A percentile compares a stretch with the other conserved stretches of the same genome.
Evolutionary conservation across 2,113 vertebrate genomes (phyloP).

Genomic region (Atractosteus spatula): DNA sequence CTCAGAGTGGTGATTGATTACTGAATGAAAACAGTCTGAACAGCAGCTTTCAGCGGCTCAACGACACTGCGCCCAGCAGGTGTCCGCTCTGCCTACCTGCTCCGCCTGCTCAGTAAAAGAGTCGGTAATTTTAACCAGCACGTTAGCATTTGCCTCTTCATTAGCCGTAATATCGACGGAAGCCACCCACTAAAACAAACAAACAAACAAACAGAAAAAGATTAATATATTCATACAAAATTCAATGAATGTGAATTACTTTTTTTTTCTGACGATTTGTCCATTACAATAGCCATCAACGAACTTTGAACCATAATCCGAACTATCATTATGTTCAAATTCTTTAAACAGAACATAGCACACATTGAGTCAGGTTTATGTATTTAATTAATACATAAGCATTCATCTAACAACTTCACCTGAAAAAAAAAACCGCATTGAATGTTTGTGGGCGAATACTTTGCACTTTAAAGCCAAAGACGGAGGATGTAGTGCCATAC

Average conservation of each 20-base stretch:
- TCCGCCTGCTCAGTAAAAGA: conserved; percentile 83
- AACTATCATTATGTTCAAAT: background rate
- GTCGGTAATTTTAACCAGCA: conserved; percentile 75
- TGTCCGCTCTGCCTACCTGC: conserved; percentile 67
- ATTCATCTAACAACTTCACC: background rate
- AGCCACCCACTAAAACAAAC: conserved; percentile 78
- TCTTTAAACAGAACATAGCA: background rate
- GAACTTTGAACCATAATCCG: background rate
- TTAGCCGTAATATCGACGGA: conserved; percentile 83
- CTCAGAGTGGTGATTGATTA: background rate
- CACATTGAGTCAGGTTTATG: background rate
- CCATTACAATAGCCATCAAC: background rate
- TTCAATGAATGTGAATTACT: background rate
- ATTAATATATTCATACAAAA: background rate
- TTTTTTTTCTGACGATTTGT: background rate
- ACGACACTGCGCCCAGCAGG: too few species aligned
- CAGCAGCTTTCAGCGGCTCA: too few species aligned
- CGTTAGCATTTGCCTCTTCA: conserved; percentile 77
- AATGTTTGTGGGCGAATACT: background rate
- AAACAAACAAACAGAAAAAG: background rate
- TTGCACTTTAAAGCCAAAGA: too few species aligned
- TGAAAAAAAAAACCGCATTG: background rate
- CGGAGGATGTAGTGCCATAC: too few species aligned
- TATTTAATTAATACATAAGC: background rate
- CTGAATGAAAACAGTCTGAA: background rate